Percentiles rank a stretch among this genome's conserved stretches.
Evolutionary conservation across 1,140 invertebrate species (phyloP).

Genomic region (Luehdorfia chinensis): DNA sequence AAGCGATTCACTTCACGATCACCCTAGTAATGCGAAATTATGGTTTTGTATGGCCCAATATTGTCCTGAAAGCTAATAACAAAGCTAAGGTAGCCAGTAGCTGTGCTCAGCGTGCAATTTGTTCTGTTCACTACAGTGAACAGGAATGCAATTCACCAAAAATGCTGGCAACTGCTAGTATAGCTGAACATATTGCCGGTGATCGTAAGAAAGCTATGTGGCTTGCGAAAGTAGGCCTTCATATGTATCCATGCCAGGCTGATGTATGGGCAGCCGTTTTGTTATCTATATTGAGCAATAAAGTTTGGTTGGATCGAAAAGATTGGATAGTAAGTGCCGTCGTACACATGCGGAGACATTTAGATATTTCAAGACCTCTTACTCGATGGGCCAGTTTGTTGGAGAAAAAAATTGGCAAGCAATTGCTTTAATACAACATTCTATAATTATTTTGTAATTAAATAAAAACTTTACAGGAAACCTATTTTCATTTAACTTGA

Average conservation of each 20-base stretch:
- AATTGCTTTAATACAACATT: conserved; percentile 20
- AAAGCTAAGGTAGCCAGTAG: conserved; percentile 53
- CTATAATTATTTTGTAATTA: too few relatives aligned
- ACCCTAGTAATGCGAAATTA: conserved; percentile 49
- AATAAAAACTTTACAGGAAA: too few relatives aligned
- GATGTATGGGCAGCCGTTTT: conserved; percentile 64
- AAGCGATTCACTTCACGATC: conserved; percentile 53
- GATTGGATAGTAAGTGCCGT: conserved; percentile 44
- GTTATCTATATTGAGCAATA: conserved; percentile 46
- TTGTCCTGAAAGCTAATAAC: conserved; percentile 41
- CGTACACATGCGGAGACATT: conserved; percentile 46
- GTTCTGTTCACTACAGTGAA: conserved; percentile 30
- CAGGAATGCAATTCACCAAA: conserved; percentile 39
- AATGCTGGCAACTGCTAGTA: conserved; percentile 59
- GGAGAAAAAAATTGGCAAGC: conserved; percentile 51
- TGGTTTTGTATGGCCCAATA: conserved; percentile 69
- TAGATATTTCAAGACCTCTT: conserved; percentile 44
- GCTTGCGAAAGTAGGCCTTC: conserved; percentile 55
- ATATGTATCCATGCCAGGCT: conserved; percentile 53
- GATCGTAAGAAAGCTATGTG: conserved; percentile 39
- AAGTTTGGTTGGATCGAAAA: conserved; percentile 39
- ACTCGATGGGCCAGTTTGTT: conserved; percentile 55
- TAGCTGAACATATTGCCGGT: conserved; percentile 60
- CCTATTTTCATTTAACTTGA: background rate
- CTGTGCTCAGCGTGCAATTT: conserved; percentile 57